These are phyloP conservation scores for Laspeyria flexula DNA, from an alignment of 2,888 invertebrate genomes.

Conservation along the genomic window DNA sequence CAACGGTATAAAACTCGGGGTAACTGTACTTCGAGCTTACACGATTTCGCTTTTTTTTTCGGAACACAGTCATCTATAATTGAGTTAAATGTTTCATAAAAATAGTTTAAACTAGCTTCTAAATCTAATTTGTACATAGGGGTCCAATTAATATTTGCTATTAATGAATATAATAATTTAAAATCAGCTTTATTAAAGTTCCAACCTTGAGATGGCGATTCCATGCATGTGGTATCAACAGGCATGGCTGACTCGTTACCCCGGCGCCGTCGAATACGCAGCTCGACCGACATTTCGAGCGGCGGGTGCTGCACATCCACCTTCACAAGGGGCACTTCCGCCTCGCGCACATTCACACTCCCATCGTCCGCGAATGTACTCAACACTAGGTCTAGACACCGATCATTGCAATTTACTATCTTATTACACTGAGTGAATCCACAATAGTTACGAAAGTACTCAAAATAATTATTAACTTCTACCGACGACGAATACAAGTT, in stretches of 20 bases:
- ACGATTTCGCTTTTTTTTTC: slow-evolving; percentile 20
- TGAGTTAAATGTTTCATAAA: slow-evolving; percentile 5
- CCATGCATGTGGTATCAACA: neutral
- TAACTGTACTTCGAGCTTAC: slow-evolving; percentile 8
- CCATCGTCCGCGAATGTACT: slow-evolving; percentile 1
- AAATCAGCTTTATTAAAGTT: slow-evolving; percentile 13
- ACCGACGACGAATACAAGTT: too few species aligned
- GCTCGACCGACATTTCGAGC: neutral
- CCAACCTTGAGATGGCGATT: neutral
- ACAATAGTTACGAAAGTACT: neutral
- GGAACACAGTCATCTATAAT: slow-evolving; percentile 25
- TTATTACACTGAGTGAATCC: neutral
- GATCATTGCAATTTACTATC: neutral
- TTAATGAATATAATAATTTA: slow-evolving; percentile 1
- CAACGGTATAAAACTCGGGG: slow-evolving; percentile 28
- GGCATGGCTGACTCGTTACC: neutral
- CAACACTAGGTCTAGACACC: slow-evolving; percentile 2
- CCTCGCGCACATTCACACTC: neutral
- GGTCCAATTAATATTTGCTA: slow-evolving; percentile 12
- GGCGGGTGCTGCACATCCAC: slow-evolving; percentile 9
- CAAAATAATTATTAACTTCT: neutral
- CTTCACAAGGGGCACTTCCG: slow-evolving; percentile 1
- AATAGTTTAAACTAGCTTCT: slow-evolving; percentile 11
- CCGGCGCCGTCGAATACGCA: neutral
- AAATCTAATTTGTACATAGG: slow-evolving; percentile 11